Conservation (phyloP, 2,797 vertebrate species). For the Typhlichthys subterraneus region DNA sequence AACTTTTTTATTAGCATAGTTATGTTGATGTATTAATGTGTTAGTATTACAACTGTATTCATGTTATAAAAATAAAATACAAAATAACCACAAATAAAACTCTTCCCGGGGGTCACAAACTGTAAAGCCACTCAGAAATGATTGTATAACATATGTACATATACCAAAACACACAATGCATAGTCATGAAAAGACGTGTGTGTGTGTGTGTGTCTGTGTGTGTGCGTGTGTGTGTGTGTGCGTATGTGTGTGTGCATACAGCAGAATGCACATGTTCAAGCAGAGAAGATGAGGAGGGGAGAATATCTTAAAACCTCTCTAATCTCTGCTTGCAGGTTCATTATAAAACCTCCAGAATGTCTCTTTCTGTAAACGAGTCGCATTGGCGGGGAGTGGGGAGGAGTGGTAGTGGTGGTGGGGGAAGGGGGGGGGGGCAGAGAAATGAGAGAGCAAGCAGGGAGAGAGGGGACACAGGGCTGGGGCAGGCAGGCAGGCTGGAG, state of each 20-base stretch:
- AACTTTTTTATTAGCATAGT: too few species aligned
- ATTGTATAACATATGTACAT: too few species aligned
- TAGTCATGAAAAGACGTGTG: slow-evolving; percentile 18
- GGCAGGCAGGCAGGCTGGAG: slow-evolving; percentile 61
- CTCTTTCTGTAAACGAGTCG: slow-evolving; percentile 62
- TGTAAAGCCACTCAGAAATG: too few species aligned
- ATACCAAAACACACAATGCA: slow-evolving; percentile 22
- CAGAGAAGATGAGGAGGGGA: slow-evolving; percentile 30
- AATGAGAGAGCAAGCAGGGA: slow-evolving; percentile 27
- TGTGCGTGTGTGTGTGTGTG: slow-evolving; percentile 7
- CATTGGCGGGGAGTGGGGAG: background rate
- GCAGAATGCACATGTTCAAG: slow-evolving; percentile 7
- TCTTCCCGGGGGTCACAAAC: too few species aligned
- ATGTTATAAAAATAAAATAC: too few species aligned
- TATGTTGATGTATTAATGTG: too few species aligned
- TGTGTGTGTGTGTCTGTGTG: background rate
- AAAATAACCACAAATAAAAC: too few species aligned
- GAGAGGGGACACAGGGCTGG: slow-evolving; percentile 58
- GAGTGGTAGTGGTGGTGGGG: background rate
- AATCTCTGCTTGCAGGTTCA: slow-evolving; percentile 73
- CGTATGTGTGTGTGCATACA: slow-evolving; percentile 3
- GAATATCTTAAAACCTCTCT: slow-evolving; percentile 57
- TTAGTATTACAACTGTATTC: too few species aligned
- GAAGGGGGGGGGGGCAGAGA: background rate
- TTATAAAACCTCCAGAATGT: slow-evolving; percentile 69